These are phyloP conservation scores for Lordiphosa collinella DNA, from an alignment of 1,140 invertebrate genomes.

Conservation along the genomic window DNA sequence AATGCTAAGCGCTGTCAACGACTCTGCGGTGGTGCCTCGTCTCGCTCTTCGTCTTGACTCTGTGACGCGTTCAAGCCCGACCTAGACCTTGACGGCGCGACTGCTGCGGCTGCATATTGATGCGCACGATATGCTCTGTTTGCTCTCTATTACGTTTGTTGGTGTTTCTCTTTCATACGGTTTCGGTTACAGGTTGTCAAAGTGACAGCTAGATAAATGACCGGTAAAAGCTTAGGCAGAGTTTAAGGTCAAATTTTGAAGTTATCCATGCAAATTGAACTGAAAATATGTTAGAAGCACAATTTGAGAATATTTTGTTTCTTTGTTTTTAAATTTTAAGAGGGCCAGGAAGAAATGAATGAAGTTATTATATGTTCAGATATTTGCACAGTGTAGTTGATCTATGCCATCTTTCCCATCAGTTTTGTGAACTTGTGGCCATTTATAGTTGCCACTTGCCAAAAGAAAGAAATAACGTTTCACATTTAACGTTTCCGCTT, in stretches of 20 bases:
- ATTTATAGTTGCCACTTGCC: too few relatives aligned
- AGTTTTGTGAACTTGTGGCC: too few relatives aligned
- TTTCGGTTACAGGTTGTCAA: slow-evolving; percentile 10
- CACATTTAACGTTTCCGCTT: too few relatives aligned
- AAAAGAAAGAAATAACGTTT: too few relatives aligned
- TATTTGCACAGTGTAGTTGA: too few relatives aligned
- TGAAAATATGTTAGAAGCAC: too few relatives aligned
- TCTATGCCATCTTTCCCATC: too few relatives aligned
- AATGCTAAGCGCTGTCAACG: slow-evolving; percentile 57
- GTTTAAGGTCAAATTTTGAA: slow-evolving; percentile 1
- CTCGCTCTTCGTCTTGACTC: slow-evolving; percentile 14
- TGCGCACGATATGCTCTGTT: slow-evolving; percentile 47
- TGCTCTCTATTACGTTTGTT: slow-evolving; percentile 15
- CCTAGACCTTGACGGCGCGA: slow-evolving; percentile 60
- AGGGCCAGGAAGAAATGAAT: too few relatives aligned
- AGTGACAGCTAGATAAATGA: slow-evolving; percentile 14
- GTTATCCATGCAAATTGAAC: too few relatives aligned
- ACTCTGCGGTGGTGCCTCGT: slow-evolving; percentile 21
- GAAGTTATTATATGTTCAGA: too few relatives aligned
- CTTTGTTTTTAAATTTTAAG: too few relatives aligned
- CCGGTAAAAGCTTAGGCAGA: slow-evolving; percentile 13
- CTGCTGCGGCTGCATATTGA: slow-evolving; percentile 13
- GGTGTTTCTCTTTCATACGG: slow-evolving; percentile 10
- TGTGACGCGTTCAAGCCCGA: slow-evolving; percentile 25
- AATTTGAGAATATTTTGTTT: too few relatives aligned